Base-by-base conservation (phyloP, 2,888 invertebrate genomes). In the Lissonota sp. region DNA sequence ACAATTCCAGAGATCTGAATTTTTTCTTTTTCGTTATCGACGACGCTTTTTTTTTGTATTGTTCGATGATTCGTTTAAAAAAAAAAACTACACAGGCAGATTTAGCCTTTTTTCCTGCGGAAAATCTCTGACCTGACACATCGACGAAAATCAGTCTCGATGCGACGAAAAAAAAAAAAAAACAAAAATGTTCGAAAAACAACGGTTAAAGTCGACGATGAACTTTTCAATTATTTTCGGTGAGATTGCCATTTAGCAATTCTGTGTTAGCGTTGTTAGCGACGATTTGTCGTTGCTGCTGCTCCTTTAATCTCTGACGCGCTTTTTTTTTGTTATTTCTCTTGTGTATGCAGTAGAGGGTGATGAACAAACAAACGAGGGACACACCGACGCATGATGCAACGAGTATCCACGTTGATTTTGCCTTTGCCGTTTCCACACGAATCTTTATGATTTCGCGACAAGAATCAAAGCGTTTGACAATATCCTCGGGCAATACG, bases 251-350 rank as follows among this genome's bases (percentile, higher is more conserved):
- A 71, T 89, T 90, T 6, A 92, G 83, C 64, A 91, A 77, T 74
- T 92, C 91, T 16, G 90, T 90, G 69, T 90, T 92, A 39, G 90
- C 90, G 49, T 90, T 90, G 81, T 87, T 90, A 2, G 85, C 82
- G 7, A 87, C 82, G 5, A 89, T 73, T 66, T 80, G 67, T 14
- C 89, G 87, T 69, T 90, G 88, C 62, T 91, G 84, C 73, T 89
- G 86, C 78, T 26, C 26, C 6, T 89, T 90, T 40, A 90, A 83
- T 58, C 86, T 85, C 42, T 86, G 86, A 42, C 86, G 80, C 8
- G 83, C 80, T 75, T 87, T 89, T 39, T 88, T 87, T 14, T 87
- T 87, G 51, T 83, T 89, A 81, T 91, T 92, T 10, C 87, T 85
- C 77, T 87, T 91, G 82, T 90, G 92, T 44, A 91, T 84, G 80